phyloP scores from a whole-genome alignment of 2,888 invertebrate genomes.

The Hydriomena furcata region DNA sequence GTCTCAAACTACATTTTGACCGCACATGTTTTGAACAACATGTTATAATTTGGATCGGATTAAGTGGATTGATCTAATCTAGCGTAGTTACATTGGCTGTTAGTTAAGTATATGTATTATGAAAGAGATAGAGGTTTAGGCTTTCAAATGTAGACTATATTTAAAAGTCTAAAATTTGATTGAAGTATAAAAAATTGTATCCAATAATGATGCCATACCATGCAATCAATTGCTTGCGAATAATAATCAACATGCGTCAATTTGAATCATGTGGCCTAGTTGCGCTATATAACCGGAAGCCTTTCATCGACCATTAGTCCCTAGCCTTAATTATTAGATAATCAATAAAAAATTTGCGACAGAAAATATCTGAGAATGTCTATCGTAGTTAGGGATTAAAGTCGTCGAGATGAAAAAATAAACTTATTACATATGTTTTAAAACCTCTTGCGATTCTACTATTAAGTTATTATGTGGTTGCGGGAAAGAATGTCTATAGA shows the following conservation, averaged over 20 bases:
- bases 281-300: conserved; percentile 13
- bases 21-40: conserved; percentile 35
- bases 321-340: too few relatives aligned
- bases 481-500: too few relatives aligned
- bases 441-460: too few relatives aligned
- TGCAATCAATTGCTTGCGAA: conserved; percentile 8
- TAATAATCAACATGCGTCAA: background rate
- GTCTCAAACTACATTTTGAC: conserved; percentile 37
- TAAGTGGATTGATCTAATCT: conserved; percentile 13
- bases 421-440: too few relatives aligned
- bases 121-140: background rate
- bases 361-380: too few relatives aligned
- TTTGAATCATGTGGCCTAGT: conserved; percentile 6
- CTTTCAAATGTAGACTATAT: background rate
- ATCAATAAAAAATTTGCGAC: too few relatives aligned
- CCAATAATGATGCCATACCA: background rate
- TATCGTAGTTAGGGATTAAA: too few relatives aligned
- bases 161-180: background rate
- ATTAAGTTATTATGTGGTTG: too few relatives aligned
- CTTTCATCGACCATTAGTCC: conserved; percentile 8
- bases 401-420: too few relatives aligned
- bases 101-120: too few relatives aligned
- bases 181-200: too few relatives aligned
- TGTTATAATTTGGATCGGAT: conserved; percentile 20
- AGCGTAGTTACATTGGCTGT: too few relatives aligned